Percentiles rank a stretch among this genome's conserved stretches.
These are phyloP conservation scores for Gisinianus flammeolus DNA, from an alignment of 2,888 invertebrate species.

Conservation along the genomic window DNA sequence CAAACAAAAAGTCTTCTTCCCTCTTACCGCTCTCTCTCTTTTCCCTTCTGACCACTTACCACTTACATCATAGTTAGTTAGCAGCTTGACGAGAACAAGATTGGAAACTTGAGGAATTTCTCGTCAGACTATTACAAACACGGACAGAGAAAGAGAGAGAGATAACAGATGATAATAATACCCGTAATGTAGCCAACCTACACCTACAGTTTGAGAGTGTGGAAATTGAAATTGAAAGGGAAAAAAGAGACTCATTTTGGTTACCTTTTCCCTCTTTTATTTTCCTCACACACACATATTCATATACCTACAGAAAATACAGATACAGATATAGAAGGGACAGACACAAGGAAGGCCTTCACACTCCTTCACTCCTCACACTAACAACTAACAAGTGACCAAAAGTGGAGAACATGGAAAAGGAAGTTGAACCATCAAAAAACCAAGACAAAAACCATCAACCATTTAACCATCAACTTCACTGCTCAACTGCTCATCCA, in stretches of 20 bases:
- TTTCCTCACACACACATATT: background rate
- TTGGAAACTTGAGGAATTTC: slow-evolving; percentile 18
- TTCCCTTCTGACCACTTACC: background rate
- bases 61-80: slow-evolving; percentile 7
- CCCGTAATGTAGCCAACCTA: background rate
- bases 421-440: background rate
- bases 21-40: background rate
- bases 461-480: background rate
- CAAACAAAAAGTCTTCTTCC: too few species aligned
- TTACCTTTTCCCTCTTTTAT: background rate
- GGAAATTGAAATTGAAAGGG: background rate
- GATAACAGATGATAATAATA: background rate
- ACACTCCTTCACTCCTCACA: background rate
- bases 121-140: background rate
- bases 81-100: background rate
- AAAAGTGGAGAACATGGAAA: slow-evolving; percentile 15
- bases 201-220: background rate
- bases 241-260: background rate
- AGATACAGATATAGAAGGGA: too few species aligned
- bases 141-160: background rate
- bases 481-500: background rate
- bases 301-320: too few species aligned
- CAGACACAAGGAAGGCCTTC: too few species aligned
- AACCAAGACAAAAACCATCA: background rate
- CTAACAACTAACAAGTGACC: slow-evolving; percentile 5